Base-by-base conservation (phyloP, 2,113 vertebrate genomes). In the Alethe diademata region DNA sequence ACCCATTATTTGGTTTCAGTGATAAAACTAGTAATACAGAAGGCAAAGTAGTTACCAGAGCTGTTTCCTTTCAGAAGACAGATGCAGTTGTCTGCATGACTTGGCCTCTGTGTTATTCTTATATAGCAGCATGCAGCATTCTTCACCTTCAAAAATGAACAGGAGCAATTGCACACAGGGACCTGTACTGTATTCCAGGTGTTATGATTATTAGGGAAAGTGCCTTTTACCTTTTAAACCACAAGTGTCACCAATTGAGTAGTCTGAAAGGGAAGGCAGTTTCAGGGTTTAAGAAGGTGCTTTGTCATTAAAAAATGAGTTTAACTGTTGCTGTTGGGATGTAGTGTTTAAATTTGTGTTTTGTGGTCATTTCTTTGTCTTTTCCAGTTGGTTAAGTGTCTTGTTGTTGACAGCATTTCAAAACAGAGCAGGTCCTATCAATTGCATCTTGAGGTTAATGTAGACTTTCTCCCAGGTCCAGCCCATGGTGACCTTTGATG, bases 401-500 rank as follows among this genome's bases (percentile, higher is more conserved):
- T 54, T 56, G 11, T n/a, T 60, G 12, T 36, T 61, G 42, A n/a
- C 33, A 36, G 23, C 1, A 1, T 74, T 92, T 78, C 24, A 67
- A 86, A 64, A 16, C 19, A 38, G 78, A 90, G 42, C 28, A 62
- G 29, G 38, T 76, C 40, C 18, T 64, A n/a, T 92, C 54, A 58
- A 50, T 14, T 89, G 14, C 29, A 45, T 79, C 36, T 33, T 86
- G 33, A 74, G 36, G 28, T 62, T 72, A 11, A 40, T 16, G 28
- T 56, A 88, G 91, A 87, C 89, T 93, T 94, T 94, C 73, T 96
- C 58, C 69, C 24, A 54, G 38, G 71, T 64, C 58, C 71, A 75
- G 26, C 57, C 70, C 42, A 8, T 6, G 40, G 36, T 72, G 88
- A 97, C 89, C 91, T 97, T 94, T 94, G 78, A 69, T 73, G 57